phyloP scores from a whole-genome alignment of 1,140 invertebrate genomes.

The Dinoponera quadriceps region DNA sequence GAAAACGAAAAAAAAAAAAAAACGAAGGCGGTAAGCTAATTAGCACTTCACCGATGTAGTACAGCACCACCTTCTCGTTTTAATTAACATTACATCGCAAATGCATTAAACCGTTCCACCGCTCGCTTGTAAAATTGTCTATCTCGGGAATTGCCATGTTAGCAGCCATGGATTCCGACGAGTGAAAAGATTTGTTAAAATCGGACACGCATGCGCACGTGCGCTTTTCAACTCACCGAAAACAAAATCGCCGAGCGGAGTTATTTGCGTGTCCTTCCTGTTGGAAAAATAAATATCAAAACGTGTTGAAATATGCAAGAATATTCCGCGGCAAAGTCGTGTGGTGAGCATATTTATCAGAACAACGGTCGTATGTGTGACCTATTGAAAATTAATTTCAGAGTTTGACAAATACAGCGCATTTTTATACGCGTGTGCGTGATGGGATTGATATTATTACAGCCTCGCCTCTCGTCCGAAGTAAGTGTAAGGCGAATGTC shows the following conservation, averaged over 20 bases:
- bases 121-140: slow-evolving; percentile 16
- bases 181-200: slow-evolving; percentile 33
- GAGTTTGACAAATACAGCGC: not conserved
- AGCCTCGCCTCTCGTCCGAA: not conserved
- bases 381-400: slow-evolving; percentile 13
- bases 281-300: not conserved
- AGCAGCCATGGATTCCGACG: not conserved
- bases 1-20: not conserved
- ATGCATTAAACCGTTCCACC: not conserved
- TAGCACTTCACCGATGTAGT: not conserved
- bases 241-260: not conserved
- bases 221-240: slow-evolving; percentile 5
- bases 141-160: not conserved
- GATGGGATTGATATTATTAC: slow-evolving; percentile 5
- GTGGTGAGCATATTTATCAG: too few species aligned
- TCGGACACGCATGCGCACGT: not conserved
- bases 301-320: not conserved
- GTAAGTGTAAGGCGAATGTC: slow-evolving; percentile 15
- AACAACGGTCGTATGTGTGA: too few species aligned
- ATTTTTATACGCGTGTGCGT: too few species aligned
- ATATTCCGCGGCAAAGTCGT: not conserved
- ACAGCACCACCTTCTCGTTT: not conserved
- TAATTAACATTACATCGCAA: slow-evolving; percentile 22
- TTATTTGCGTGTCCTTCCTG: not conserved
- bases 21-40: not conserved